These are phyloP conservation scores for Morbakka virulenta DNA, from an alignment of 30 jellyfish, hydroid and myxozoan genomes.

Conservation along the genomic window DNA sequence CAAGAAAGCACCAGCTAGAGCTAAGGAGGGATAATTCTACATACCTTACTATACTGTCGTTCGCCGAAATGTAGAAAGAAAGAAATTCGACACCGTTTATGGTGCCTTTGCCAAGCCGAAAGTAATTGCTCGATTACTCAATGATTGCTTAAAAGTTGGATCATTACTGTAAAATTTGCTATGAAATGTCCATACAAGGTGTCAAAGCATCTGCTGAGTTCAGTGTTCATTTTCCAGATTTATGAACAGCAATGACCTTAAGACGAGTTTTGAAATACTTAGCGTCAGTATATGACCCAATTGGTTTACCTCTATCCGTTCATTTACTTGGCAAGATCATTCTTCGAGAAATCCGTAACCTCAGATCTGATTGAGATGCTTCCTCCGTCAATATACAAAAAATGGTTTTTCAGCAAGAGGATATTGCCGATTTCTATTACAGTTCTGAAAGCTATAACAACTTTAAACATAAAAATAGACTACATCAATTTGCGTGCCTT, in stretches of 20 bases:
- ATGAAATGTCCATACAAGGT: constrained; percentile 29
- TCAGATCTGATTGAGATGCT: constrained; percentile 40
- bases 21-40: not conserved
- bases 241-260: constrained; percentile 15
- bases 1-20: not conserved
- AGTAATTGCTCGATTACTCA: constrained; percentile 22
- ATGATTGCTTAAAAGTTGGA: constrained; percentile 41
- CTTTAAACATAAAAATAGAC: constrained; percentile 8
- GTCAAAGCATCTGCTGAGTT: constrained; percentile 27
- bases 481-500: constrained; percentile 54
- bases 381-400: constrained; percentile 4
- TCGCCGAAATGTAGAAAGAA: constrained; percentile 27
- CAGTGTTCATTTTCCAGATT: constrained; percentile 43
- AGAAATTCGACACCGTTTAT: constrained; percentile 29
- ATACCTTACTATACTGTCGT: constrained; percentile 40
- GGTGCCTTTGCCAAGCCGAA: constrained; percentile 46
- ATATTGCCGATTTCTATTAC: constrained; percentile 25
- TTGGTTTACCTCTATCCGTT: constrained; percentile 56
- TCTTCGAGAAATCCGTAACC: constrained; percentile 39
- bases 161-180: constrained; percentile 35
- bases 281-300: constrained; percentile 70
- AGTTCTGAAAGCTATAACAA: constrained; percentile 32
- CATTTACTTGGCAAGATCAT: constrained; percentile 37
- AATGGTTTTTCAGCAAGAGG: not conserved
- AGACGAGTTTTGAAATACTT: constrained; percentile 43